Conservation (phyloP, 1,140 invertebrate species). For the Kradibia gibbosae region DNA sequence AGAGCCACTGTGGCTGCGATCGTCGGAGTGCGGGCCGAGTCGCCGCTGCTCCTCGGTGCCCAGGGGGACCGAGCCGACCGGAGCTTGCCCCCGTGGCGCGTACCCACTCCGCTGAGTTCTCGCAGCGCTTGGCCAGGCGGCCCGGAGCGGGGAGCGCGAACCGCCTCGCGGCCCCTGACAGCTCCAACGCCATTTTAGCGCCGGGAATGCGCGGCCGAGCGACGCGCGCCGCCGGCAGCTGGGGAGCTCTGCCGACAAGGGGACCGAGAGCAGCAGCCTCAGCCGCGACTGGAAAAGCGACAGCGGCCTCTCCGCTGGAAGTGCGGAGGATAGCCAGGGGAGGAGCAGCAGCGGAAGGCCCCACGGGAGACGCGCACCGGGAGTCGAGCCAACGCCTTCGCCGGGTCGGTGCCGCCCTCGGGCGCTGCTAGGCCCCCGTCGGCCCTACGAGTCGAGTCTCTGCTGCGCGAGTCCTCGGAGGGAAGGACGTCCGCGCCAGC, state of each 20-base stretch:
- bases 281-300: too few relatives aligned
- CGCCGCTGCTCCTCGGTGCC: neutral
- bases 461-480: too few relatives aligned
- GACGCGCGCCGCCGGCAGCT: slow-evolving; percentile 54
- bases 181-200: slow-evolving; percentile 72
- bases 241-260: slow-evolving; percentile 49
- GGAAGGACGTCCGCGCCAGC: too few relatives aligned
- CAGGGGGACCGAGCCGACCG: neutral
- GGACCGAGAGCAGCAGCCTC: too few relatives aligned
- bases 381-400: slow-evolving; percentile 45
- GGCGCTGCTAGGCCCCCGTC: neutral
- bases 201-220: slow-evolving; percentile 65
- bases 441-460: too few relatives aligned
- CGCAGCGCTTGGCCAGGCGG: too few relatives aligned
- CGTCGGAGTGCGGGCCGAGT: neutral
- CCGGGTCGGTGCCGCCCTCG: neutral
- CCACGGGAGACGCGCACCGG: slow-evolving; percentile 16
- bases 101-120: neutral
- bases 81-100: neutral
- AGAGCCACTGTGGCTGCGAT: neutral
- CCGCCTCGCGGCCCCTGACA: slow-evolving; percentile 59
- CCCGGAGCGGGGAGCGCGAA: slow-evolving; percentile 46
- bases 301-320: too few relatives aligned
- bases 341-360: slow-evolving; percentile 8
- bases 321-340: too few relatives aligned